These are phyloP conservation scores for Cyprinodon diabolis DNA, from an alignment of 2,797 vertebrate genomes.

Conservation along the genomic window DNA sequence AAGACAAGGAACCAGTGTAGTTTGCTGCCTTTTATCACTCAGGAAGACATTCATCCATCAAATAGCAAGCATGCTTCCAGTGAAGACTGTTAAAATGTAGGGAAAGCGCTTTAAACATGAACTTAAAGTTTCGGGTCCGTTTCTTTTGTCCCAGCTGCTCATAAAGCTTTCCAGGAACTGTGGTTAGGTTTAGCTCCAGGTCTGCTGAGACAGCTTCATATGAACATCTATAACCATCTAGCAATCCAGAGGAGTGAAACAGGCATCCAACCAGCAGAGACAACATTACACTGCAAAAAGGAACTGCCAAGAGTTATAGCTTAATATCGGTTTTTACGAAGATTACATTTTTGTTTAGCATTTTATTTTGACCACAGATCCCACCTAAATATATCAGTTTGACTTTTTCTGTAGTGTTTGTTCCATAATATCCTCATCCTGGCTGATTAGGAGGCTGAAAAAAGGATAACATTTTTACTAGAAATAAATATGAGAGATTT, in stretches of 20 bases:
- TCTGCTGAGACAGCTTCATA: constrained; percentile 34
- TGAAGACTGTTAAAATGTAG: not conserved
- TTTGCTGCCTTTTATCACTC: not conserved
- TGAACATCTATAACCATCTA: not conserved
- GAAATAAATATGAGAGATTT: too few relatives aligned
- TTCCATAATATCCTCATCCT: not conserved
- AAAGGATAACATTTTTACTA: not conserved
- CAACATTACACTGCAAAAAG: not conserved
- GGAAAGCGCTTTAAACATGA: not conserved
- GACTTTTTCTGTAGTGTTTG: not conserved
- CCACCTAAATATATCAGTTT: not conserved
- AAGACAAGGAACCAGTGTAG: not conserved
- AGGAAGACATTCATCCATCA: not conserved
- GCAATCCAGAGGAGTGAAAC: not conserved
- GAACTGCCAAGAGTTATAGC: not conserved
- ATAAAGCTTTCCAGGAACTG: constrained; percentile 50
- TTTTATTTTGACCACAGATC: not conserved
- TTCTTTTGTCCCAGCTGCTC: not conserved
- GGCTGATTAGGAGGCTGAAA: not conserved
- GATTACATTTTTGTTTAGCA: not conserved
- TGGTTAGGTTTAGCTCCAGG: constrained; percentile 42
- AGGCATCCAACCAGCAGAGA: not conserved
- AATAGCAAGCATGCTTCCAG: not conserved
- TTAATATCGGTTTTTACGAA: not conserved
- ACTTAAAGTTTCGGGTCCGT: not conserved